Percentiles rank a stretch among this genome's conserved stretches.
Conservation (phyloP, 2,797 vertebrate genomes). For the Acipenser oxyrinchus region DNA sequence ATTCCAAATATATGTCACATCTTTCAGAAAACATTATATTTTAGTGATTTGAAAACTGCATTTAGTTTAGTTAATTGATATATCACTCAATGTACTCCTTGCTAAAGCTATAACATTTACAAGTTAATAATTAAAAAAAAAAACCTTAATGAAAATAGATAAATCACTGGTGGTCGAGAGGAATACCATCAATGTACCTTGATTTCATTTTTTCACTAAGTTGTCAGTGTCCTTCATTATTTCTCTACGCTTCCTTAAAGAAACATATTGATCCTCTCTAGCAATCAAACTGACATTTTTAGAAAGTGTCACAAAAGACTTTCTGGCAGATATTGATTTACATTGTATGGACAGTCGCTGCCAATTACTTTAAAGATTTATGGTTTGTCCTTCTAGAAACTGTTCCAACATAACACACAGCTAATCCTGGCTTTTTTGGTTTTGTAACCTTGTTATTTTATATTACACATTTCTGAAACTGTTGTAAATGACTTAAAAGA, state of each 20-base stretch:
- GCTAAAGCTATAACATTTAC: slow-evolving; percentile 24
- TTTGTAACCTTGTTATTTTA: slow-evolving; percentile 32
- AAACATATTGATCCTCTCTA: slow-evolving; percentile 69
- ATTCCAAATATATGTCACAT: neutral
- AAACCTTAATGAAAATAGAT: slow-evolving; percentile 24
- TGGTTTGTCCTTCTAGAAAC: slow-evolving; percentile 47
- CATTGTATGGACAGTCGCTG: slow-evolving; percentile 56
- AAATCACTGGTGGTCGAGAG: slow-evolving; percentile 40
- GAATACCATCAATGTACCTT: slow-evolving; percentile 43
- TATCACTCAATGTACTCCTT: neutral
- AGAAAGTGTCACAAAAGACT: slow-evolving; percentile 63
- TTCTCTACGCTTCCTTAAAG: slow-evolving; percentile 73
- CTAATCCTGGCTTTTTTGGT: slow-evolving; percentile 15
- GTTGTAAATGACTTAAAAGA: too few species aligned
- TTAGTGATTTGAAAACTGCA: neutral
- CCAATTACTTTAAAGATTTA: slow-evolving; percentile 58
- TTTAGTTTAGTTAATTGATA: neutral
- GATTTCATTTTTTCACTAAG: slow-evolving; percentile 43
- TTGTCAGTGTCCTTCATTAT: slow-evolving; percentile 50
- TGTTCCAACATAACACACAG: neutral
- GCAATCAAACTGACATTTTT: slow-evolving; percentile 63
- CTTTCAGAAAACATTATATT: neutral
- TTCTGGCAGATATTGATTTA: slow-evolving; percentile 64
- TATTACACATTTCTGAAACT: too few species aligned
- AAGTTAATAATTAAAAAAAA: slow-evolving; percentile 14